Evolutionary conservation across 2,888 invertebrate genomes (phyloP), one percentile per base, ranked within the genome.

Genomic region (Exocentrus adspersus): DNA sequence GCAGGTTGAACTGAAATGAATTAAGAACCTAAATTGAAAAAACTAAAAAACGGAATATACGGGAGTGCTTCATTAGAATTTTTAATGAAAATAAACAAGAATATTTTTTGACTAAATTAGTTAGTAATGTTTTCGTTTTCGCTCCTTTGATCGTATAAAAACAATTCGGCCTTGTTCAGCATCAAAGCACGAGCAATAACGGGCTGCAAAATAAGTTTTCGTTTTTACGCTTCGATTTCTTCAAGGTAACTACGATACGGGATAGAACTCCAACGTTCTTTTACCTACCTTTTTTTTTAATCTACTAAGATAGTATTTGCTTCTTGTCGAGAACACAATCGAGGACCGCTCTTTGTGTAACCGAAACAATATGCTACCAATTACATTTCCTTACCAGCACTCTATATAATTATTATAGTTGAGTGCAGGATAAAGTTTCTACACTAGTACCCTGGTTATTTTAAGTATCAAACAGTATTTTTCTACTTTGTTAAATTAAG

Each of bases 341-440:
- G 12, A 1, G 46, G 24, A 3, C 16, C 9, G 16, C 10, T 12
- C 48, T 48, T 48, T 17, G 16, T 10, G 10, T 48, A 17, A 48
- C 24, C 12, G 16, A 48, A 48, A 48, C 48, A 48, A 24, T 48
- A 48, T 14, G 48, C 28, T 28, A 28, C 17, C 28, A 28, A 17
- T 30, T 48, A 17, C 17, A 48, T 17, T 28, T 16, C 16, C 28
- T 48, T 16, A 28, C 14, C 16, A 30, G 16, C 48, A 48, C 48
- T 48, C 28, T 28, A 28, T 24, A 48, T 48, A 17, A 48, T 28
- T 48, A 28, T 48, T 28, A n/a, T n/a, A n/a, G 3, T 48, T 48
- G 28, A 5, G 9, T 10, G 48, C 2, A 20, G 20, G 16, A 20
- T 24, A 24, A 24, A 24, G 24, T 24, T 24, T 24, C 7, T 24